phyloP scores from a whole-genome alignment of 2,797 vertebrate species.

The Pangasius krempfi region DNA sequence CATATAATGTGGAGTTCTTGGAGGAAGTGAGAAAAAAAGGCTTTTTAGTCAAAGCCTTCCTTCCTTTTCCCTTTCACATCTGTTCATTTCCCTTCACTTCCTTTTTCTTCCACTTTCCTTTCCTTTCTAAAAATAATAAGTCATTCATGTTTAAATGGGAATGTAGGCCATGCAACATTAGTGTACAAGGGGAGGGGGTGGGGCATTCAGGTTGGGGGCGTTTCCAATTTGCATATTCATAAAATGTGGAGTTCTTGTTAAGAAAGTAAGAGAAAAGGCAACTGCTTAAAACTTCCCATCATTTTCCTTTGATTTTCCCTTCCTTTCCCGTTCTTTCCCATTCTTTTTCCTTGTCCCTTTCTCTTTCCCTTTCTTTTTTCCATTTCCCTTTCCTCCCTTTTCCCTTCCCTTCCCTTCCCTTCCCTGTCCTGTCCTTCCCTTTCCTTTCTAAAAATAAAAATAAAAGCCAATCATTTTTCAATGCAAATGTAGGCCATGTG shows the following conservation, averaged over 20 bases:
- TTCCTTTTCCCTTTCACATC: neutral
- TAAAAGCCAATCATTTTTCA: neutral
- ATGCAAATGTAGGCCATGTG: neutral
- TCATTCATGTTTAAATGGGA: neutral
- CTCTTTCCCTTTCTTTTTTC: neutral
- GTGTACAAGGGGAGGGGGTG: neutral
- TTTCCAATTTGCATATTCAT: neutral
- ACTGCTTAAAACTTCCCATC: neutral
- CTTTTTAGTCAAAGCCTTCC: neutral
- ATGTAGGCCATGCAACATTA: neutral
- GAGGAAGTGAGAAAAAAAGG: neutral
- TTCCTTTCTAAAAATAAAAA: neutral
- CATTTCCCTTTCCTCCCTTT: neutral
- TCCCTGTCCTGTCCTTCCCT: neutral
- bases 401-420: neutral
- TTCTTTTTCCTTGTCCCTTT: neutral
- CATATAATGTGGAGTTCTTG: neutral
- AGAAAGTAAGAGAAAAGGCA: neutral
- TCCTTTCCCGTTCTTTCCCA: neutral
- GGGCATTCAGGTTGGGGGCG: neutral
- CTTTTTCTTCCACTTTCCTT: neutral
- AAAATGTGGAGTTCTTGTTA: neutral
- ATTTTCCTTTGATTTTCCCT: neutral
- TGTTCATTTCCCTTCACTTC: neutral
- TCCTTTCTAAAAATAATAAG: neutral